Evolutionary conservation across 2,113 vertebrate genomes (phyloP).

Genomic region (Mesitornis unicolor): DNA sequence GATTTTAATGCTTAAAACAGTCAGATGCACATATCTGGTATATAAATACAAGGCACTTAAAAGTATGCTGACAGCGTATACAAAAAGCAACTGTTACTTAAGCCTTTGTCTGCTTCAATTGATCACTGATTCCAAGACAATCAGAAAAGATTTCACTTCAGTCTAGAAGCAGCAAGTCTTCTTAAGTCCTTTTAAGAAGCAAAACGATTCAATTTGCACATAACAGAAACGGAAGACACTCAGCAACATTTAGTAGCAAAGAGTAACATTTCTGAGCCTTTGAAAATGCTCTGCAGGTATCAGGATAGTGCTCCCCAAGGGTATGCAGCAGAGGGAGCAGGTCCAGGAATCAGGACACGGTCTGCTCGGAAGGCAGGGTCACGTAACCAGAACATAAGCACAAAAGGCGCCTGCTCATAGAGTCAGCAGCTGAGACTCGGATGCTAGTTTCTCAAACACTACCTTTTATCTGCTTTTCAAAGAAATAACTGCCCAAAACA

Average conservation of each 20-base stretch:
- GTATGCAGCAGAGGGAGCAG: not conserved
- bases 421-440: not conserved
- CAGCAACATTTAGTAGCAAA: not conserved
- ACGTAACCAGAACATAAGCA: rapidly evolving
- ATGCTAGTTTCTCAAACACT: not conserved
- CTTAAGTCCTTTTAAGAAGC: not conserved
- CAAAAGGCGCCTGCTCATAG: not conserved
- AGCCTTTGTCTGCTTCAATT: not conserved
- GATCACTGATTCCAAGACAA: not conserved
- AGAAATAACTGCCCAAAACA: not conserved
- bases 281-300: not conserved
- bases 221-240: not conserved
- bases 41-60: not conserved
- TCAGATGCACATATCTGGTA: not conserved
- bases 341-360: not conserved
- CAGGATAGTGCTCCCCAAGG: not conserved
- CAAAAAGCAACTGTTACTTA: not conserved
- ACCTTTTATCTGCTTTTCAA: not conserved
- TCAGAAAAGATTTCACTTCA: not conserved
- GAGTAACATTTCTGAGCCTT: not conserved
- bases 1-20: not conserved
- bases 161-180: not conserved
- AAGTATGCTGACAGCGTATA: not conserved
- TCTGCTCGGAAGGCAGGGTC: not conserved
- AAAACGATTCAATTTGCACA: not conserved